Conservation (phyloP, 1,140 invertebrate genomes). For the Sminthurides bifidus region DNA sequence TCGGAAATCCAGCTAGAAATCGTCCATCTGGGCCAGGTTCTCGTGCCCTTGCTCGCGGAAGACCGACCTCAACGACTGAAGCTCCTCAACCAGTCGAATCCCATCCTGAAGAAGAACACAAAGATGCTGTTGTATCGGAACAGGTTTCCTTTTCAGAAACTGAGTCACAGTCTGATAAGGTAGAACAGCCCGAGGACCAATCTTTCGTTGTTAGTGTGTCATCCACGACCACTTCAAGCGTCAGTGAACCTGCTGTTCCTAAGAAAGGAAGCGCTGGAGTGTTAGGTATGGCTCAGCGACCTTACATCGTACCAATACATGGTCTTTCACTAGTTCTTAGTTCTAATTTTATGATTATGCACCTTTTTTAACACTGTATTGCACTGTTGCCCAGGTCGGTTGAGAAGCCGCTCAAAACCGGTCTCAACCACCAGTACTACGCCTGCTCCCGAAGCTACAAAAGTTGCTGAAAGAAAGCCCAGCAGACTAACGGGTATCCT, state of each 20-base stretch:
- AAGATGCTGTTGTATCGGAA: constrained; percentile 12
- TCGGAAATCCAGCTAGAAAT: constrained; percentile 15
- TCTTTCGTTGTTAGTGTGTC: constrained; percentile 5
- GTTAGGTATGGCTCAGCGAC: constrained; percentile 12
- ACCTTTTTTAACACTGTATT: too few species aligned
- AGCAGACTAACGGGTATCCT: constrained; percentile 25
- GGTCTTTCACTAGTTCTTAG: not conserved
- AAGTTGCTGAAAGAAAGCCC: constrained; percentile 15
- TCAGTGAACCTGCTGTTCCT: not conserved
- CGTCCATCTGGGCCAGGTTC: constrained; percentile 4
- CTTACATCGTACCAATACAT: too few species aligned
- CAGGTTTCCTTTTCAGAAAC: constrained; percentile 8
- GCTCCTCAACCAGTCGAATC: constrained; percentile 7
- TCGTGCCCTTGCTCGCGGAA: constrained; percentile 8
- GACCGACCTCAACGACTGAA: constrained; percentile 22
- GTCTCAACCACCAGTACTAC: constrained; percentile 10
- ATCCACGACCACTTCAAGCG: constrained; percentile 7
- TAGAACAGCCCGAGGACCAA: constrained; percentile 1
- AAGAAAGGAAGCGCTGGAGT: constrained; percentile 25
- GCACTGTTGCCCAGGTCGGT: constrained; percentile 11
- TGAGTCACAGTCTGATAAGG: constrained; percentile 8
- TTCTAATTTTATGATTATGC: too few species aligned
- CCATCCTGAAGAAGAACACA: constrained; percentile 7
- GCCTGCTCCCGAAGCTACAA: not conserved
- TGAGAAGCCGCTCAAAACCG: constrained; percentile 22